Conservation (phyloP, 2,888 invertebrate species). For the Cheilosia grossa region DNA sequence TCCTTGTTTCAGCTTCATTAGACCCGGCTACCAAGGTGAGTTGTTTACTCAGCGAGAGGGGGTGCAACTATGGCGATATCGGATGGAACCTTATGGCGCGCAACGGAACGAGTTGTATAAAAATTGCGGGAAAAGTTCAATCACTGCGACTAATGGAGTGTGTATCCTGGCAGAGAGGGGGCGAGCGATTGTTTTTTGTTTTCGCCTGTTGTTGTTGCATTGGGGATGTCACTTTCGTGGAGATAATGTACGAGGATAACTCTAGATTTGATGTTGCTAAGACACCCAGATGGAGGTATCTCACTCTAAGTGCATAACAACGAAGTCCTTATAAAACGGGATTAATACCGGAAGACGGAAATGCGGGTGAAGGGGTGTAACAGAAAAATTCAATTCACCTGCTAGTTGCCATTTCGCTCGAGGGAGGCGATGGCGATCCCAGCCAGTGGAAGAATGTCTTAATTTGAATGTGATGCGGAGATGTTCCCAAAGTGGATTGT, state of each 20-base stretch:
- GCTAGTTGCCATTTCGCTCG: neutral
- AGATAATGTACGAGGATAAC: neutral
- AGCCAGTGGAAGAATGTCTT: neutral
- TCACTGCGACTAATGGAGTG: constrained; percentile 60
- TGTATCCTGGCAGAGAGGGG: constrained; percentile 9
- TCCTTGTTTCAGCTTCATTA: constrained; percentile 67
- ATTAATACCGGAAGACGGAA: constrained; percentile 1
- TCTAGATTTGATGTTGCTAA: constrained; percentile 9
- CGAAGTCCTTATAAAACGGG: constrained; percentile 22
- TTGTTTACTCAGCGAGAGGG: constrained; percentile 3
- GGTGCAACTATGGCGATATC: constrained; percentile 34
- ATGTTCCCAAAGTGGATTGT: no score
- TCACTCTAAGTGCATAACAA: constrained; percentile 15
- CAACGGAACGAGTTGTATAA: constrained; percentile 30
- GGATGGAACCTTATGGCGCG: constrained; percentile 35
- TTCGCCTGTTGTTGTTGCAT: constrained; percentile 22
- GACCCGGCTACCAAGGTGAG: constrained; percentile 62
- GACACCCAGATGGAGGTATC: constrained; percentile 11
- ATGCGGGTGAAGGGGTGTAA: neutral
- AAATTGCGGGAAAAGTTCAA: constrained; percentile 44
- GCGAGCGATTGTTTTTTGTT: constrained; percentile 16
- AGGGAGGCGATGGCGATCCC: neutral
- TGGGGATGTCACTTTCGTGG: constrained; percentile 4
- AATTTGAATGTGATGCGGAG: neutral
- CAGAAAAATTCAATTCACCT: neutral